A percentile compares a stretch with the other conserved stretches of the same genome.
phyloP scores from a whole-genome alignment of 1,140 invertebrate genomes.

The Heliconius hewitsoni region DNA sequence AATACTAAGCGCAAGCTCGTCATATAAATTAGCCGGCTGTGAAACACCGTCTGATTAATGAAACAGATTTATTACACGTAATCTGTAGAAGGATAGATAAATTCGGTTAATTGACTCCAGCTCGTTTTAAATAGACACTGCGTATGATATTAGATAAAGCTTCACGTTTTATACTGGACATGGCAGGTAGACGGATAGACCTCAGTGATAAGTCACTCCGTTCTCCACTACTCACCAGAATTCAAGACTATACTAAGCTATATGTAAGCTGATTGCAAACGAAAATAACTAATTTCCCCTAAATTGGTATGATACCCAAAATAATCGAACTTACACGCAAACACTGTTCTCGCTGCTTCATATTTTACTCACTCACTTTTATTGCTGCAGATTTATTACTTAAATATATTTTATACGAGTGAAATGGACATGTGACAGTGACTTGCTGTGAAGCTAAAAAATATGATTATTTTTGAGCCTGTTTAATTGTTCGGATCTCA shows the following conservation, averaged over 20 bases:
- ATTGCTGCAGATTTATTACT: too few species aligned
- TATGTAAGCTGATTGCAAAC: neutral
- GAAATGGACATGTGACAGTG: too few species aligned
- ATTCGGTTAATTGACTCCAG: neutral
- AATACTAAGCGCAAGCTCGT: constrained; percentile 7
- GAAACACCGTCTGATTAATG: neutral
- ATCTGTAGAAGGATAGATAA: constrained; percentile 6
- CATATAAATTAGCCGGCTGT: neutral
- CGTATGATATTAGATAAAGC: neutral
- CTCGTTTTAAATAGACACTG: neutral
- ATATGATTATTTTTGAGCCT: too few species aligned
- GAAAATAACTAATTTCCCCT: neutral
- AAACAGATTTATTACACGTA: constrained; percentile 10
- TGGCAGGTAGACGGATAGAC: neutral
- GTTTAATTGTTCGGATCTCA: too few species aligned
- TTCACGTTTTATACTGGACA: neutral
- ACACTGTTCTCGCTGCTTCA: too few species aligned
- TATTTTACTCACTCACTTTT: too few species aligned
- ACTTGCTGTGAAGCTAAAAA: too few species aligned
- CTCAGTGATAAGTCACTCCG: neutral
- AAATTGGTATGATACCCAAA: neutral
- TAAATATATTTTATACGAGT: too few species aligned
- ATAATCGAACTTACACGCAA: neutral
- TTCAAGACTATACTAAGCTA: neutral
- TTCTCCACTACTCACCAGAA: too few species aligned